These are phyloP conservation scores for Barnardius zonarius DNA, from an alignment of 2,113 vertebrate species.

Conservation along the genomic window DNA sequence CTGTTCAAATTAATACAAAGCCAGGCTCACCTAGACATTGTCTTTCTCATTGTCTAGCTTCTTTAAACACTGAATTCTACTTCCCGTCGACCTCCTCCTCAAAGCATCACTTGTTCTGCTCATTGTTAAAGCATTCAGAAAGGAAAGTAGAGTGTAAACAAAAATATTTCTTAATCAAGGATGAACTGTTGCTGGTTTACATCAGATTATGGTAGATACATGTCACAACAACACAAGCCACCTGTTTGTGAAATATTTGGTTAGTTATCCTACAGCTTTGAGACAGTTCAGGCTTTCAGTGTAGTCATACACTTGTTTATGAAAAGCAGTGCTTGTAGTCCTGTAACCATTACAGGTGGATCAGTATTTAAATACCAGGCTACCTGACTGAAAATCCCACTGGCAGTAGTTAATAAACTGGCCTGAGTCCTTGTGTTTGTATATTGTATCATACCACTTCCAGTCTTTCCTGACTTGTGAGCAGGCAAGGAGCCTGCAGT, in stretches of 20 bases:
- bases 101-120: not conserved
- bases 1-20: not conserved
- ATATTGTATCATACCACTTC: not conserved
- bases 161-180: not conserved
- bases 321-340: not conserved
- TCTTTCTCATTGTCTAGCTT: not conserved
- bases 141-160: not conserved
- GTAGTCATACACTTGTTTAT: not conserved
- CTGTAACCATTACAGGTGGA: not conserved
- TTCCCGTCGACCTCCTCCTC: not conserved
- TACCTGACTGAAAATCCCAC: not conserved
- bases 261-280: not conserved
- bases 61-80: not conserved
- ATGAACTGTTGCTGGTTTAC: not conserved
- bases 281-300: not conserved
- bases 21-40: not conserved
- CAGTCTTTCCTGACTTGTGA: not conserved
- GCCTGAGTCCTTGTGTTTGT: not conserved
- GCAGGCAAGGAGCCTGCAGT: accelerated
- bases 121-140: not conserved
- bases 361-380: not conserved
- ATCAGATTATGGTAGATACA: not conserved
- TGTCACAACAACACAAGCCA: not conserved
- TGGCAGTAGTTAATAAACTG: not conserved
- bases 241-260: not conserved